Base-by-base conservation (phyloP, 2,888 invertebrate genomes). In the Globia sparganii region DNA sequence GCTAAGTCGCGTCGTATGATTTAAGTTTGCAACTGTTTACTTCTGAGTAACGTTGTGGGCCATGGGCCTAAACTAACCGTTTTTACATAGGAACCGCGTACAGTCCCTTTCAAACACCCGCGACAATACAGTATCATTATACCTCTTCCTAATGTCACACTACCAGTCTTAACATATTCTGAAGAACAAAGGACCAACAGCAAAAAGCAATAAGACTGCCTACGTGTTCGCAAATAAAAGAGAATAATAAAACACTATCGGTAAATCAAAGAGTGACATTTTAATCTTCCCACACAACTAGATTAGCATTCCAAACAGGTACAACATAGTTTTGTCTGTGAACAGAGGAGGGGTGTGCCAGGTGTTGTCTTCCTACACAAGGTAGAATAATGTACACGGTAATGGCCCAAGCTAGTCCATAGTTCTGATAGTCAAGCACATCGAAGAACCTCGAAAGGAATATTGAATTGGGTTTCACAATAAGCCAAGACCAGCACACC, bases 261-360 rank as follows among this genome's bases (percentile, higher is more conserved):
- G 11, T 72, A 71, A 81, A 78, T 72, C 72, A 67, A 73, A 72
- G 58, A 56, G n/a, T 62, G 34, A 65, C 71, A 69, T 82, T 82
- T 82, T 74, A 71, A 75, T 72, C 78, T 37, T 13, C 72, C 79
- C 72, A 69, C 75, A 59, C 65, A 58, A 61, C 40, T 68, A 75
- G 53, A 66, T 71, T 40, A 72, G 59, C 66, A 62, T 81, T 81
- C 77, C 37, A 25, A 66, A 37, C 70, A 72, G 66, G 73, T 71
- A 62, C 25, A 43, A 73, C 77, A 81, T 81, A 73, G 70, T 81
- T 81, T 67, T 28, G 25, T 77, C 69, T 61, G 40, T n/a, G 59
- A 81, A 81, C 81, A 81, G 77, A 72, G 43, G 53, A 69, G n/a
- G 2, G 9, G 25, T 53, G 28, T 72, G 72, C 77, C 81, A 81